Conservation (phyloP, 2,888 invertebrate genomes). For the Sphaerophoria taeniata region DNA sequence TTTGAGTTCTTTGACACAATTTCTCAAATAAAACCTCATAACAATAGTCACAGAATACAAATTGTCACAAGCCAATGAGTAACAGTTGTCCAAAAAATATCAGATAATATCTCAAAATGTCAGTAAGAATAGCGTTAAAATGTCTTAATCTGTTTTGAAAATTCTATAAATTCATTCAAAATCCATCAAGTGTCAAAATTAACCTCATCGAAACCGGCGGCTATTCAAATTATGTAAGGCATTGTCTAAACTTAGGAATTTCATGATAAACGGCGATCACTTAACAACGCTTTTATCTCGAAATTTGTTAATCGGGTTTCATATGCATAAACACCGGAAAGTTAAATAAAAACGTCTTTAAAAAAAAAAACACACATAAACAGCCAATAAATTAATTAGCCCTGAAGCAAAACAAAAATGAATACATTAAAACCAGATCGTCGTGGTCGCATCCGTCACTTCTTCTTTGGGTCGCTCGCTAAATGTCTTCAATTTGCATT, state of each 20-base stretch:
- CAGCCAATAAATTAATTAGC: slow-evolving; percentile 15
- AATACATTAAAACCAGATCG: slow-evolving; percentile 20
- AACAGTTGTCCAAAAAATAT: not conserved
- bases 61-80: slow-evolving; percentile 37
- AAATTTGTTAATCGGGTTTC: slow-evolving; percentile 7
- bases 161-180: not conserved
- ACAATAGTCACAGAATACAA: slow-evolving; percentile 31
- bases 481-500: not conserved
- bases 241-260: slow-evolving; percentile 10
- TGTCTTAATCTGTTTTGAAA: not conserved
- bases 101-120: not conserved
- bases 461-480: not conserved
- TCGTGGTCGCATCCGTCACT: slow-evolving; percentile 6
- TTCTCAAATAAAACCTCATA: slow-evolving; percentile 29
- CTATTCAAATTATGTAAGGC: slow-evolving; percentile 5
- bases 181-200: slow-evolving; percentile 1
- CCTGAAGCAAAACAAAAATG: slow-evolving; percentile 20
- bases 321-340: slow-evolving; percentile 44
- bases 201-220: not conserved
- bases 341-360: slow-evolving; percentile 1
- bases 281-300: slow-evolving; percentile 18
- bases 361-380: not conserved
- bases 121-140: not conserved
- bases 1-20: slow-evolving; percentile 50
- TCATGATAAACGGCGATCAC: slow-evolving; percentile 5